These are phyloP conservation scores for Harpagoxenus sublaevis DNA, from an alignment of 2,888 invertebrate genomes.

Conservation along the genomic window DNA sequence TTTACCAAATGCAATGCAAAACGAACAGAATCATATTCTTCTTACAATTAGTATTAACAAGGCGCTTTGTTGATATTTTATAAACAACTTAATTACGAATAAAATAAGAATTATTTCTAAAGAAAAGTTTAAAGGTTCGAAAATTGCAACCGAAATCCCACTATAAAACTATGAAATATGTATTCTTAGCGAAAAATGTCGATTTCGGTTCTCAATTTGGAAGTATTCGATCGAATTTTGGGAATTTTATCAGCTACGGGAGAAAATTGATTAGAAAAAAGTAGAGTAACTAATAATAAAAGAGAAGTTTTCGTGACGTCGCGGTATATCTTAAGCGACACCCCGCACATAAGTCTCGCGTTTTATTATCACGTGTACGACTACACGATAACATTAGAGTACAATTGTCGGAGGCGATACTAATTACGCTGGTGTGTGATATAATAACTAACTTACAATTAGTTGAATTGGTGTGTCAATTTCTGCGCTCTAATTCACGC, in stretches of 20 bases:
- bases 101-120: too few relatives aligned
- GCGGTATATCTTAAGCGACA: not conserved
- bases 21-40: too few relatives aligned
- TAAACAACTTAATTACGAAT: too few relatives aligned
- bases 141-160: not conserved
- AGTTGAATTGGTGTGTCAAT: conserved; percentile 49
- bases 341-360: conserved; percentile 11
- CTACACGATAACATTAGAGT: conserved; percentile 38
- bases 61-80: too few relatives aligned
- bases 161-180: not conserved
- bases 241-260: not conserved
- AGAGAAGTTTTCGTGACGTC: not conserved
- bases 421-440: conserved; percentile 47
- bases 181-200: not conserved
- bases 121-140: not conserved
- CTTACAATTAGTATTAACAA: too few relatives aligned
- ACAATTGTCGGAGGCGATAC: conserved; percentile 23
- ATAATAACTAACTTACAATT: conserved; percentile 23
- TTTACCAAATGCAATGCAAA: not conserved
- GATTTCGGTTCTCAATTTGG: not conserved
- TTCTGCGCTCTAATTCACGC: conserved; percentile 42
- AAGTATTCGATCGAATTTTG: not conserved
- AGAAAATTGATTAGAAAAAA: not conserved
- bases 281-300: not conserved
- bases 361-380: conserved; percentile 31